Evolutionary conservation across 2,797 vertebrate genomes (phyloP).

Genomic region (Ctenopoma multispine): DNA sequence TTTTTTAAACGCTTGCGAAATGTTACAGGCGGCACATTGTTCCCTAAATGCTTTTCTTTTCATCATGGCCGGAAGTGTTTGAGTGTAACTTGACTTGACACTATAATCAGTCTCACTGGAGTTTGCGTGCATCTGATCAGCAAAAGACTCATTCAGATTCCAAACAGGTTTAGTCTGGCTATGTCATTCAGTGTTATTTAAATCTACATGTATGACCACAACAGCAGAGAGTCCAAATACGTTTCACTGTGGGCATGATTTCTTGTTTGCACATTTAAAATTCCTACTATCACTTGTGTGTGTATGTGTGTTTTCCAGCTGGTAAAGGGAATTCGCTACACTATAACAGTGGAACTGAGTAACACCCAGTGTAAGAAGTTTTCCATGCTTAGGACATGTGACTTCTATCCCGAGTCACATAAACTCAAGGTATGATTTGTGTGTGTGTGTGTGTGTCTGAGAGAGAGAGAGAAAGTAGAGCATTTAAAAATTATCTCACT

Average conservation of each 20-base stretch:
- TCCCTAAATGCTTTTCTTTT: not conserved
- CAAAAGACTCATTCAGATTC: slow-evolving; percentile 16
- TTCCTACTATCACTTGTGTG: not conserved
- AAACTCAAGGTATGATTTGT: slow-evolving; percentile 81
- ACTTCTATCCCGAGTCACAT: slow-evolving; percentile 80
- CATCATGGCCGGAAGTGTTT: slow-evolving; percentile 24
- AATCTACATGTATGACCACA: too few relatives aligned
- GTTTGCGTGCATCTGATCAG: slow-evolving; percentile 1
- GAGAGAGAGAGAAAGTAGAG: not conserved
- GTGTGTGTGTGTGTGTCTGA: slow-evolving; percentile 5
- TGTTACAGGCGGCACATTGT: not conserved
- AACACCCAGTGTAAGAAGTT: slow-evolving; percentile 86
- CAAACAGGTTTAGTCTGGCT: not conserved
- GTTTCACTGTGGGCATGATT: not conserved
- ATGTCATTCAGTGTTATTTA: not conserved
- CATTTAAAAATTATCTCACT: not conserved
- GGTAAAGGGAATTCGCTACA: slow-evolving; percentile 85
- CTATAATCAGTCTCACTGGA: too few relatives aligned
- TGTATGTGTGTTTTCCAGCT: slow-evolving; percentile 72
- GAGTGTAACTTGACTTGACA: not conserved
- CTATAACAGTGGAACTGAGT: slow-evolving; percentile 83
- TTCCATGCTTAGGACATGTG: slow-evolving; percentile 72
- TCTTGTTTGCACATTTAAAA: not conserved
- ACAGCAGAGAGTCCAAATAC: not conserved
- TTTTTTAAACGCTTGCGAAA: not conserved